Base-by-base conservation (phyloP, 2,888 invertebrate genomes). In the Cordilura impudica region DNA sequence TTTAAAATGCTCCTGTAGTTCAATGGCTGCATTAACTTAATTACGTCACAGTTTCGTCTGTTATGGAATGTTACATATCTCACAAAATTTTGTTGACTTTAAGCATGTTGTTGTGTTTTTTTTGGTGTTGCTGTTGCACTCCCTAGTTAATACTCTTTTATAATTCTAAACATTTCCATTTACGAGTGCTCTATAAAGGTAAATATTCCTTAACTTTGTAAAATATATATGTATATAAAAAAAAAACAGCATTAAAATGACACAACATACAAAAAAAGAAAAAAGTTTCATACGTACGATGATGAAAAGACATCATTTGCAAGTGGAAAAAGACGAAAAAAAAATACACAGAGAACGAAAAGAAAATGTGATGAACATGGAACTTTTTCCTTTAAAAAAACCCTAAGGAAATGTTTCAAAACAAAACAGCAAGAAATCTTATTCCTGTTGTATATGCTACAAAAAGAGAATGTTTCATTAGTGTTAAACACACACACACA, bases 151-250 rank as follows among this genome's bases (percentile, higher is more conserved):
- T 75, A 63, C 75, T 67, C 63, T 79, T 79, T 79, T 75, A 79
- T 75, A 79, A 79, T 75, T 75, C 79, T 75, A 79, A 79, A 67
- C 67, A 79, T 72, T 75, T 58, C 67, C 75, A 75, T 79, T 79
- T 75, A 67, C 71, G 71, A 75, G 53, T 56, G 71, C 58, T 63
- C 71, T 56, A 67, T 75, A 70, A 79, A 79, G 79, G 79, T 79
- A 79, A 79, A 79, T 79, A 79, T 75, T 79, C 74, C 58, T 72
- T 67, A 75, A 72, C 71, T 79, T 75, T 70, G 51, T 72, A 63
- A 74, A 51, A 58, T 53, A 60, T 35, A 63, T 73, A 51, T 39
- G n/a, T 1, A 29, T 19, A 58, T 51, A 35, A 35, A 56, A 43
- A 43, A 19, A 56, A 45, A 35, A 39, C 35, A 14, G 14, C 45